Conservation (phyloP, 2,113 vertebrate species). For the Nesogale talazaci region DNA sequence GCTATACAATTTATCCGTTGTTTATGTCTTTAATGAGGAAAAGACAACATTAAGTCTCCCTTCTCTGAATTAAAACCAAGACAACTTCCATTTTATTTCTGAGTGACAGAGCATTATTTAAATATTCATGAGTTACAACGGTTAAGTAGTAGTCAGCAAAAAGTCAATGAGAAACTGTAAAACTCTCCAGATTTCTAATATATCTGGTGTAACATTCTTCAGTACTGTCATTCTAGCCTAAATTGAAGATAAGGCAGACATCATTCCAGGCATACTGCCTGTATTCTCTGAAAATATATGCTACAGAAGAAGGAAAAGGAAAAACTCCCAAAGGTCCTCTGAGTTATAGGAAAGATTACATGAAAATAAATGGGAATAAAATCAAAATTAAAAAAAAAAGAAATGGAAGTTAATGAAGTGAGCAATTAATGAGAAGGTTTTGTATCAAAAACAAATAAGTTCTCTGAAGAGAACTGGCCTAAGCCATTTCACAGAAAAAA, state of each 20-base stretch:
- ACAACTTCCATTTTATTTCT: not conserved
- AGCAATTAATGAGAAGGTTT: not conserved
- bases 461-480: not conserved
- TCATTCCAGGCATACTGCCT: not conserved
- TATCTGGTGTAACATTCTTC: not conserved
- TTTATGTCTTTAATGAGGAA: not conserved
- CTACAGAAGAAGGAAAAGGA: not conserved
- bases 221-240: not conserved
- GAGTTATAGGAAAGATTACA: not conserved
- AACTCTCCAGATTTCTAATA: not conserved
- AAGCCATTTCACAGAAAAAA: not conserved
- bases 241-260: not conserved
- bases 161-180: not conserved
- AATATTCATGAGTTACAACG: not conserved
- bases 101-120: not conserved
- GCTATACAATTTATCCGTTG: not conserved
- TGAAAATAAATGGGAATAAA: not conserved
- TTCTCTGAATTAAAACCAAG: not conserved
- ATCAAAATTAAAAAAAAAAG: not conserved
- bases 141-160: not conserved
- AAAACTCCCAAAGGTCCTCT: not conserved
- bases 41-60: not conserved
- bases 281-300: not conserved
- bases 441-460: not conserved
- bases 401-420: not conserved